These are phyloP conservation scores for Pectinophora gossypiella DNA, from an alignment of 1,140 invertebrate genomes.

Conservation along the genomic window DNA sequence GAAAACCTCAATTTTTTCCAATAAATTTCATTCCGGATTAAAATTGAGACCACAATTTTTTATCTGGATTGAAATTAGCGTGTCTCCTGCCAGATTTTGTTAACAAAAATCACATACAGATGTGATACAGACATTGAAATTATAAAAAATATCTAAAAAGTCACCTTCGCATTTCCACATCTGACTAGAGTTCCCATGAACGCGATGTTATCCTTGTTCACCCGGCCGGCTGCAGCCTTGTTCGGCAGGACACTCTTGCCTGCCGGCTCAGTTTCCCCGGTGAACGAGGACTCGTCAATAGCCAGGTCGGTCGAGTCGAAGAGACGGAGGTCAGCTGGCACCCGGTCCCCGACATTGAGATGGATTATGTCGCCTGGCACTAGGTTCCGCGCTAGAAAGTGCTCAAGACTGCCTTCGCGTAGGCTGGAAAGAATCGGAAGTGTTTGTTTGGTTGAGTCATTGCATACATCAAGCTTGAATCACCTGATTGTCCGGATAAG, in stretches of 20 bases:
- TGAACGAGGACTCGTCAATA: slow-evolving; percentile 99
- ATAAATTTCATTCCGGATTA: too few species aligned
- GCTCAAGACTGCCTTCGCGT: slow-evolving; percentile 90
- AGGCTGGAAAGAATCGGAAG: slow-evolving; percentile 82
- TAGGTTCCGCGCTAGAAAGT: slow-evolving; percentile 94
- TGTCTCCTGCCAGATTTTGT: too few species aligned
- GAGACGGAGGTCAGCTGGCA: slow-evolving; percentile 96
- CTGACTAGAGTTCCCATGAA: slow-evolving; percentile 99
- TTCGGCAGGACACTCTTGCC: slow-evolving; percentile 80
- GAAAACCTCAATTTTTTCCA: too few species aligned
- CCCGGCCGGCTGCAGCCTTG: slow-evolving; percentile 75
- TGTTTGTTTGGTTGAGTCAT: too few species aligned
- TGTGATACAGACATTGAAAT: too few species aligned
- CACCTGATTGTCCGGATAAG: too few species aligned
- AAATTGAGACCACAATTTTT: too few species aligned
- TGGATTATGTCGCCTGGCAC: slow-evolving; percentile 98
- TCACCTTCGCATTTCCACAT: slow-evolving; percentile 96
- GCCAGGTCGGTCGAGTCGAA: slow-evolving; percentile 94
- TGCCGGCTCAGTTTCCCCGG: slow-evolving; percentile 94
- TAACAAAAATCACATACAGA: too few species aligned
- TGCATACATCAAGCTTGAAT: too few species aligned
- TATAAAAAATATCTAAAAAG: too few species aligned
- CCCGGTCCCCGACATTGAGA: slow-evolving; percentile 95
- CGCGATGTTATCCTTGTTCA: slow-evolving; percentile 92
- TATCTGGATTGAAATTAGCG: too few species aligned